Base-by-base conservation (phyloP, 1,140 invertebrate species). In the Drosophila asahinai region DNA sequence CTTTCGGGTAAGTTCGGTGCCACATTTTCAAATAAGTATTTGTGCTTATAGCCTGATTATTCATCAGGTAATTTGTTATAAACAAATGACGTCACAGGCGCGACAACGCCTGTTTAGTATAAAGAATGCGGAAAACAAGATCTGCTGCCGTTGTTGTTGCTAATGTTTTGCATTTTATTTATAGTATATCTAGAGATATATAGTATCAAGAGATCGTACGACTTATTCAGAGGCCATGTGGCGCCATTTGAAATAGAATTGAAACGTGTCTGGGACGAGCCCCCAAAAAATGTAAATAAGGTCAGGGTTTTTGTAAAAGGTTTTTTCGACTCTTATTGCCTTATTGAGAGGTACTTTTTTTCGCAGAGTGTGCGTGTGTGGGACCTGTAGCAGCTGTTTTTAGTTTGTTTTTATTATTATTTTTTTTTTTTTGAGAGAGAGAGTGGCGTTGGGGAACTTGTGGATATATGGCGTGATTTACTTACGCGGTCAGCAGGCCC, bases 401-500 rank as follows among this genome's bases (percentile, higher is more conserved):
- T 22, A 22, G 19, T 22, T 22, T 22, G 19, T 22, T 22, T 22
- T 22, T 22, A 22, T 22, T 22, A 22, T 22, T 22, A 22, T 22
- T 17, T 33, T 30, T 22, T 17, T 15, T 17, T n/a, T 3, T 6
- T 2, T n/a, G n/a, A n/a, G 22, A 22, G 30, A 3, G n/a, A 14
- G 11, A 42, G 11, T n/a, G 42, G 42, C 6, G 22, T 9, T 36
- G 33, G 9, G 9, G 33, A 36, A 36, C 9, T 36, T 51, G 14
- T 36, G 9, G 22, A 15, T 59, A n/a, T 15, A 52, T 74, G 36
- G 59, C 42, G 30, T 74, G 72, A 75, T 45, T 33, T 64, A 87
- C 91, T 92, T 86, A 92, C 91, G 91, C 87, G 66, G 87, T 92
- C 42, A 92, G 73, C 19, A 92, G 77, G 54, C 91, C 91, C 78